Percentiles rank a stretch among this genome's conserved stretches.
These are phyloP conservation scores for Cryptotis parvus DNA, from an alignment of 2,113 vertebrate species.

Conservation along the genomic window DNA sequence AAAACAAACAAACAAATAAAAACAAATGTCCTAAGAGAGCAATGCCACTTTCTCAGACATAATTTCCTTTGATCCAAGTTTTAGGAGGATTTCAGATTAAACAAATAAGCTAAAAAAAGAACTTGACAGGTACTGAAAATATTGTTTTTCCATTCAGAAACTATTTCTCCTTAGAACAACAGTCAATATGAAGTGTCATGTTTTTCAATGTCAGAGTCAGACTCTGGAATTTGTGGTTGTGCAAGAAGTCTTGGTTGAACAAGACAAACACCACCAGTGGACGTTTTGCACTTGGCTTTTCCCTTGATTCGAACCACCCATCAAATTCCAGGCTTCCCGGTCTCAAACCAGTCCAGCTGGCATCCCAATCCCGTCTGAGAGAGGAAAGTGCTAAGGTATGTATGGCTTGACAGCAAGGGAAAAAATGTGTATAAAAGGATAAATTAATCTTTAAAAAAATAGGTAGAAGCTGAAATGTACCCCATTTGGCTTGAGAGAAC, in stretches of 20 bases:
- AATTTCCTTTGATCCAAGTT: neutral
- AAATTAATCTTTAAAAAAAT: neutral
- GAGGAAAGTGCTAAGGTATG: neutral
- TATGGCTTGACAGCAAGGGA: neutral
- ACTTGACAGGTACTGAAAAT: neutral
- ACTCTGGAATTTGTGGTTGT: neutral
- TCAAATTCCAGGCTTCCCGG: slow-evolving; percentile 20
- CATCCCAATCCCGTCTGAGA: neutral
- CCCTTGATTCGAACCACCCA: neutral
- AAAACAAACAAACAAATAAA: too few relatives aligned
- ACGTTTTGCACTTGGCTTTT: neutral
- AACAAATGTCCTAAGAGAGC: slow-evolving; percentile 21
- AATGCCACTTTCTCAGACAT: slow-evolving; percentile 2
- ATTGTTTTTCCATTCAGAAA: slow-evolving; percentile 31
- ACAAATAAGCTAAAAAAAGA: slow-evolving; percentile 16
- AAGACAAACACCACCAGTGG: neutral
- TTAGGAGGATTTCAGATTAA: slow-evolving; percentile 29
- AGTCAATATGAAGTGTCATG: neutral
- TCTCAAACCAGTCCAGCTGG: neutral
- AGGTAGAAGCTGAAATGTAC: slow-evolving; percentile 1
- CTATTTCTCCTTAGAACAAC: slow-evolving; percentile 24
- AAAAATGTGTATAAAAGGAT: neutral
- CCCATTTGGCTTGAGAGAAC: neutral
- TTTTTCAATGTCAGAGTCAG: neutral
- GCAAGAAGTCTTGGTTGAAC: slow-evolving; percentile 2